Percentiles rank a stretch among this genome's conserved stretches.
These are phyloP conservation scores for Pelochelys cantorii DNA, from an alignment of 2,797 vertebrate genomes.

Conservation along the genomic window DNA sequence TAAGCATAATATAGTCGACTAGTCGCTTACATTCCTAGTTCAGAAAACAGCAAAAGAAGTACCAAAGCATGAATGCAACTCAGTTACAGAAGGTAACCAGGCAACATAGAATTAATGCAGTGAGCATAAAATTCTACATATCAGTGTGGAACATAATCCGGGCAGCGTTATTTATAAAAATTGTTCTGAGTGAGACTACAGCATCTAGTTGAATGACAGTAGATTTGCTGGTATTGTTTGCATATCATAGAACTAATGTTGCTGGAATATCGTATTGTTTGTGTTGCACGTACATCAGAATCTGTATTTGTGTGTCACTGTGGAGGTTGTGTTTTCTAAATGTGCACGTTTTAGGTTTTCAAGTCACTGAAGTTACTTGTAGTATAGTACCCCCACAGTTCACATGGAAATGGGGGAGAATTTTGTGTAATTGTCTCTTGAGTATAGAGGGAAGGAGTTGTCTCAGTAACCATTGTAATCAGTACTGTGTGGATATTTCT, in stretches of 20 bases:
- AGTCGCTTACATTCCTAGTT: too few species aligned
- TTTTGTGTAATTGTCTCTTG: neutral
- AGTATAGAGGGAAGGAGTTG: too few species aligned
- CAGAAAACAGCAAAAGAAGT: neutral
- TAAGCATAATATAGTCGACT: too few species aligned
- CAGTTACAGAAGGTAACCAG: neutral
- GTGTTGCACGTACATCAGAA: neutral
- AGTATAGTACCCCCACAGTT: neutral
- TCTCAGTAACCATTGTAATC: neutral
- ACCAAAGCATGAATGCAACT: neutral
- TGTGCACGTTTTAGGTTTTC: neutral
- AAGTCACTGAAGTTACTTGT: neutral
- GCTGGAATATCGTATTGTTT: neutral
- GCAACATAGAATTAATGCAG: neutral
- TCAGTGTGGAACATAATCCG: neutral
- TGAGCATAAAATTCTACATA: neutral
- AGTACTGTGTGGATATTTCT: neutral
- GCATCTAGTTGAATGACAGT: neutral
- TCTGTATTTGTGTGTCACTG: neutral
- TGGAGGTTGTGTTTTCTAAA: neutral
- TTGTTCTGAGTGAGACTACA: neutral
- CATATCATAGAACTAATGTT: neutral
- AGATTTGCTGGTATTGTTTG: neutral
- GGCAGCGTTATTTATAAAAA: neutral
- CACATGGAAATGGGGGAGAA: neutral